phyloP scores from a whole-genome alignment of 2,888 invertebrate species.

The Papilio elwesi region DNA sequence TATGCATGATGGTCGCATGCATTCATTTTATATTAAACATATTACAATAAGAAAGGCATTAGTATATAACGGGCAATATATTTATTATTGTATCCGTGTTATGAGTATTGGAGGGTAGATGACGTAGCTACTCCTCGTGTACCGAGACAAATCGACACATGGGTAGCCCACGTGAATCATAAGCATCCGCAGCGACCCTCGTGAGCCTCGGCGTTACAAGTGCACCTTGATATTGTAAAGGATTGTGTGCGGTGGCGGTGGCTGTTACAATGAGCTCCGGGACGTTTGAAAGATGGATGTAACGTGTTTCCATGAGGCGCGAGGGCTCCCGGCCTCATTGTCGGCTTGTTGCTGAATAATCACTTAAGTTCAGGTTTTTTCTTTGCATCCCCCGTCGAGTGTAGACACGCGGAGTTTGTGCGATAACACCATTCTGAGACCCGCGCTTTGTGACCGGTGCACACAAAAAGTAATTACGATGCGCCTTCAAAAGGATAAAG shows the following conservation, averaged over 20 bases:
- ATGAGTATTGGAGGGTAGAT: not conserved
- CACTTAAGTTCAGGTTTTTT: slow-evolving; percentile 35
- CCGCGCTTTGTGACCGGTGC: not conserved
- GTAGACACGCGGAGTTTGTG: slow-evolving; percentile 8
- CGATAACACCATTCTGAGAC: slow-evolving; percentile 11
- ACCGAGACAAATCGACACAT: not conserved
- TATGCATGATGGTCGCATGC: too few species aligned
- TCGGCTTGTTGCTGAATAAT: slow-evolving; percentile 41
- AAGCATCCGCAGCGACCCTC: slow-evolving; percentile 20
- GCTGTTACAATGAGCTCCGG: slow-evolving; percentile 53
- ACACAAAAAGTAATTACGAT: slow-evolving; percentile 15
- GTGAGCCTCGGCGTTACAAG: slow-evolving; percentile 29
- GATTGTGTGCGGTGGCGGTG: slow-evolving; percentile 71
- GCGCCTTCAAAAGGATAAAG: slow-evolving; percentile 4
- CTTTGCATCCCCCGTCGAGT: not conserved
- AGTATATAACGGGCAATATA: too few species aligned
- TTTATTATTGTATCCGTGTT: not conserved
- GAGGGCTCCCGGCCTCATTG: slow-evolving; percentile 43
- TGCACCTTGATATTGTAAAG: slow-evolving; percentile 54
- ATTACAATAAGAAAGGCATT: too few species aligned
- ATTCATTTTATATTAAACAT: too few species aligned
- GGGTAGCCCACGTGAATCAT: not conserved
- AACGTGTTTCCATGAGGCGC: slow-evolving; percentile 48
- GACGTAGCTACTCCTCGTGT: not conserved
- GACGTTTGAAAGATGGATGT: slow-evolving; percentile 43